These are phyloP conservation scores for Calidris pugnax DNA, from an alignment of 2,113 vertebrate genomes.

Conservation along the genomic window DNA sequence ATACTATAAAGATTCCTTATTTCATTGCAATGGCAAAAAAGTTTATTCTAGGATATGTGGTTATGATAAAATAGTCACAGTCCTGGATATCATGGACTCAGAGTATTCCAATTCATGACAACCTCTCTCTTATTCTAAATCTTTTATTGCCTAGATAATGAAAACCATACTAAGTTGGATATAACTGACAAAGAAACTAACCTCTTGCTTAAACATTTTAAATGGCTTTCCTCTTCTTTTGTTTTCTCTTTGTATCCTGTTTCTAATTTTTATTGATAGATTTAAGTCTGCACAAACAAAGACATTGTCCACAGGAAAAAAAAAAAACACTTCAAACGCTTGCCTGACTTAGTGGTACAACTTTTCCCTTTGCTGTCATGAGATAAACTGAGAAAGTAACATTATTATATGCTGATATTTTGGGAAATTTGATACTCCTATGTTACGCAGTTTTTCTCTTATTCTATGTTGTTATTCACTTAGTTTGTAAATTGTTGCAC, in stretches of 20 bases:
- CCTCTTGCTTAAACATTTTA: not conserved
- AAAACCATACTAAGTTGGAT: not conserved
- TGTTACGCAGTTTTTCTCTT: not conserved
- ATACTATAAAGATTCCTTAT: slow-evolving; percentile 29
- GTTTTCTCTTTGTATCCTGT: not conserved
- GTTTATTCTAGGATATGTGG: slow-evolving; percentile 57
- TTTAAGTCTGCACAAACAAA: not conserved
- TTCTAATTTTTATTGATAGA: not conserved
- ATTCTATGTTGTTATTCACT: not conserved
- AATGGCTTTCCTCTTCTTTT: not conserved
- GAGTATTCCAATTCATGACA: slow-evolving; percentile 11
- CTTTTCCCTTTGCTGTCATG: not conserved
- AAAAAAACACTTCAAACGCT: not conserved
- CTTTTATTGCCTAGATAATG: slow-evolving; percentile 35
- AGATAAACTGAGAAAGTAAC: not conserved
- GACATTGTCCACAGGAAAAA: not conserved
- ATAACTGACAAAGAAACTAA: not conserved
- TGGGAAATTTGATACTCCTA: not conserved
- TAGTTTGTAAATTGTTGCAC: not conserved
- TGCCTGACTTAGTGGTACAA: not conserved
- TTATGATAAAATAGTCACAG: slow-evolving; percentile 53
- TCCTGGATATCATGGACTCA: not conserved
- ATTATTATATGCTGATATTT: not conserved
- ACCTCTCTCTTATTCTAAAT: not conserved
- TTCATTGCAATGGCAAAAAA: slow-evolving; percentile 48